phyloP scores from a whole-genome alignment of 2,797 vertebrate species.

The Xenentodon cancila region DNA sequence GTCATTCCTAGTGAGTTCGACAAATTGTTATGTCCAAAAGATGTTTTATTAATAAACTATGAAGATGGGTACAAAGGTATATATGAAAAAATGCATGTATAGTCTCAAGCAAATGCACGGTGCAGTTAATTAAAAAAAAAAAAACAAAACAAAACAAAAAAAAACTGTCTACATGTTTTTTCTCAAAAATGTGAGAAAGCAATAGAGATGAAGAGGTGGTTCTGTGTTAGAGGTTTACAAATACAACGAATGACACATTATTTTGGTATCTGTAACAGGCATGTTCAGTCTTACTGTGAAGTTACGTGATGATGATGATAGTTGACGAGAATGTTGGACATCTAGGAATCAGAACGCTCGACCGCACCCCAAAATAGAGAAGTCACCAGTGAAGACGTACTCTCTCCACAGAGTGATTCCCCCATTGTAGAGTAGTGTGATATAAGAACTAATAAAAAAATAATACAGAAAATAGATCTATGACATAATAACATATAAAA shows the following conservation, averaged over 20 bases:
- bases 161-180: conserved; percentile 84
- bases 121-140: conserved; percentile 68
- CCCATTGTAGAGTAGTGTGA: conserved; percentile 89
- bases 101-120: conserved; percentile 88
- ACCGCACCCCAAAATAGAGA: conserved; percentile 59
- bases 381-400: conserved; percentile 51
- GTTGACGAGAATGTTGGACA: conserved; percentile 42
- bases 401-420: conserved; percentile 74
- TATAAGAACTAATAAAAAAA: conserved; percentile 82
- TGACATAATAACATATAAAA: conserved; percentile 80
- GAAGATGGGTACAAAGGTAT: conserved; percentile 79
- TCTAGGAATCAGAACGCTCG: conserved; percentile 46
- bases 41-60: conserved; percentile 81
- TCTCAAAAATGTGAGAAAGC: conserved; percentile 62
- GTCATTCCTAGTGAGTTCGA: conserved; percentile 79
- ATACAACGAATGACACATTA: conserved; percentile 63
- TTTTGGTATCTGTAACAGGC: conserved; percentile 84
- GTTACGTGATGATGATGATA: conserved; percentile 62
- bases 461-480: conserved; percentile 77
- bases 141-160: neutral
- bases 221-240: conserved; percentile 71
- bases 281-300: conserved; percentile 87
- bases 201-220: conserved; percentile 48
- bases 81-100: conserved; percentile 89
- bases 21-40: conserved; percentile 81